phyloP scores from a whole-genome alignment of 2,797 vertebrate species.

The Peromyscus eremicus region DNA sequence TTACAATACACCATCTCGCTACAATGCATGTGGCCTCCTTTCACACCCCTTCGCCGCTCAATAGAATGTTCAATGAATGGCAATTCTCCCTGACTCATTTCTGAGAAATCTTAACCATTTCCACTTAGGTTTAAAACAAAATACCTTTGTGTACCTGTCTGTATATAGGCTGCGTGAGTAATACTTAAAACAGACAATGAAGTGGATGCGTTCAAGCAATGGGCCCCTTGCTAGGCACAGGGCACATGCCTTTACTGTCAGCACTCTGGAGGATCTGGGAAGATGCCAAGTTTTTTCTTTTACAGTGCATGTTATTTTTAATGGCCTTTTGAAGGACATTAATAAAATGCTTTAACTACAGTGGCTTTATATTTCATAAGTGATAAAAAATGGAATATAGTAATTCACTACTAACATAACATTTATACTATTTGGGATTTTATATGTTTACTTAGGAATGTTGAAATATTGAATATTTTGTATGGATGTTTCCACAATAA shows the following conservation, averaged over 20 bases:
- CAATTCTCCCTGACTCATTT: slow-evolving; percentile 1
- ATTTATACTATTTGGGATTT: not conserved
- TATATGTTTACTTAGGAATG: not conserved
- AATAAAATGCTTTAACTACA: not conserved
- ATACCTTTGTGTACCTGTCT: not conserved
- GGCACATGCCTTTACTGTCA: not conserved
- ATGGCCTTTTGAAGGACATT: not conserved
- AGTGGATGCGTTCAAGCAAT: not conserved
- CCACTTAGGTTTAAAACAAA: slow-evolving; percentile 1
- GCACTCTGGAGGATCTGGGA: not conserved
- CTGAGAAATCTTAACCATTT: not conserved
- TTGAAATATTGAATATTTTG: not conserved
- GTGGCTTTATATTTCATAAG: not conserved
- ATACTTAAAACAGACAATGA: not conserved
- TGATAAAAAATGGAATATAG: not conserved
- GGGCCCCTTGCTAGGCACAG: not conserved
- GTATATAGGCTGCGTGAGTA: not conserved
- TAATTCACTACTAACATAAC: not conserved
- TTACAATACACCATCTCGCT: not conserved
- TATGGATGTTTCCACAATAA: not conserved
- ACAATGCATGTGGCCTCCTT: too few species aligned
- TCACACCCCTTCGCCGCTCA: not conserved
- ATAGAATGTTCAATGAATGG: not conserved
- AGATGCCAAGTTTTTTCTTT: not conserved
- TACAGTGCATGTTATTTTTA: not conserved